These are phyloP conservation scores for Spialia ferax DNA, from an alignment of 2,888 invertebrate genomes.

Conservation along the genomic window DNA sequence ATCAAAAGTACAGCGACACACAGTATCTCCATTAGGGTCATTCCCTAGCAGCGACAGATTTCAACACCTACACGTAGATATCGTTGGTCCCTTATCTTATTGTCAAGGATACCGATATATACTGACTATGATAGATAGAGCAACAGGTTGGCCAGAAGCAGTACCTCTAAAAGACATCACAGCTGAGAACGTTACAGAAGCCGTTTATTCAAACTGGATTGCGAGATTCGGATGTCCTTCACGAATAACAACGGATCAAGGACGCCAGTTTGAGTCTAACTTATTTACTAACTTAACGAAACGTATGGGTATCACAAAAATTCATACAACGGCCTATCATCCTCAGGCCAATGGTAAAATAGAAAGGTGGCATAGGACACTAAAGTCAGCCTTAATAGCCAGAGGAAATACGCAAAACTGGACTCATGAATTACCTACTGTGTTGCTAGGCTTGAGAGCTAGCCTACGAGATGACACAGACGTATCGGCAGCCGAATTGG, in stretches of 20 bases:
- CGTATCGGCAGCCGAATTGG: constrained; percentile 31
- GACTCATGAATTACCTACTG: constrained; percentile 29
- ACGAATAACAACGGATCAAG: constrained; percentile 43
- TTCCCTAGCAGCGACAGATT: constrained; percentile 37
- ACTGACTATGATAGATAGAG: constrained; percentile 43
- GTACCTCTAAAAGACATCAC: constrained; percentile 41
- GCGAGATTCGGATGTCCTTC: constrained; percentile 47
- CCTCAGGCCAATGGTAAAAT: constrained; percentile 38
- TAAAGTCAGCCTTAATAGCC: constrained; percentile 35
- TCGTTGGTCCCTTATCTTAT: constrained; percentile 42
- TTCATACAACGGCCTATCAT: constrained; percentile 30
- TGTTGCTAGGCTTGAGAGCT: constrained; percentile 28
- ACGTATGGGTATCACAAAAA: not conserved
- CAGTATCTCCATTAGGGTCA: constrained; percentile 35
- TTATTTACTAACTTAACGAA: not conserved
- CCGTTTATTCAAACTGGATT: constrained; percentile 48
- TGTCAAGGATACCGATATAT: constrained; percentile 46
- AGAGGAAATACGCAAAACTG: constrained; percentile 18
- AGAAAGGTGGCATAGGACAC: constrained; percentile 33
- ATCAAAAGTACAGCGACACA: constrained; percentile 43
- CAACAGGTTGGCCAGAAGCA: constrained; percentile 44
- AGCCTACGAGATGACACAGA: constrained; percentile 7
- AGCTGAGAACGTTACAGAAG: constrained; percentile 48
- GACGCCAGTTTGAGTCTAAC: constrained; percentile 9
- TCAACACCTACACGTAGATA: constrained; percentile 42